A percentile compares a stretch with the other conserved stretches of the same genome.
Conservation (phyloP, 2,113 vertebrate species). For the Gila orcuttii region DNA sequence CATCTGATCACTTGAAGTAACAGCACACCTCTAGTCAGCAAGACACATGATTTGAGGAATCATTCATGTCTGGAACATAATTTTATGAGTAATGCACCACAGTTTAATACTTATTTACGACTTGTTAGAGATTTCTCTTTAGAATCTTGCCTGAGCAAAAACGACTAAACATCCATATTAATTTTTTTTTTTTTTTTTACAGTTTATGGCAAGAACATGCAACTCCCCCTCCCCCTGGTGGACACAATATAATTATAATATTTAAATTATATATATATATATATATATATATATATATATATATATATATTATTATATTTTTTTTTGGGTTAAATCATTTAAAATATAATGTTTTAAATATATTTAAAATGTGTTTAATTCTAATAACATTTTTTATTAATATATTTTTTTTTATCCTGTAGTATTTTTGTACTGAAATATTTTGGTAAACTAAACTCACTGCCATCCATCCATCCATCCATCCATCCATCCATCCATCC, state of each 20-base stretch:
- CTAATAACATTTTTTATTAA: background rate
- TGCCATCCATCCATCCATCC: no score
- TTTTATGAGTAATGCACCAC: background rate
- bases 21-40: no score
- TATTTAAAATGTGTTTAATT: background rate
- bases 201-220: background rate
- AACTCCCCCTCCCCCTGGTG: slow-evolving; percentile 1
- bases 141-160: background rate
- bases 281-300: background rate
- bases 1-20: background rate
- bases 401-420: background rate
- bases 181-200: background rate
- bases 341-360: background rate
- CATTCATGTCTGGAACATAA: background rate
- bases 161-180: background rate
- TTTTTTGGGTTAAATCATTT: no score
- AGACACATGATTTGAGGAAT: background rate
- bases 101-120: background rate
- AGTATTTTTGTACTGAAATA: background rate
- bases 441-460: background rate
- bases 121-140: background rate
- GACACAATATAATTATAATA: background rate
- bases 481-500: no score
- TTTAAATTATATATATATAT: no score
- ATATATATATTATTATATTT: background rate